These are phyloP conservation scores for Platycheirus rosarum DNA, from an alignment of 2,888 invertebrate species.

Conservation along the genomic window DNA sequence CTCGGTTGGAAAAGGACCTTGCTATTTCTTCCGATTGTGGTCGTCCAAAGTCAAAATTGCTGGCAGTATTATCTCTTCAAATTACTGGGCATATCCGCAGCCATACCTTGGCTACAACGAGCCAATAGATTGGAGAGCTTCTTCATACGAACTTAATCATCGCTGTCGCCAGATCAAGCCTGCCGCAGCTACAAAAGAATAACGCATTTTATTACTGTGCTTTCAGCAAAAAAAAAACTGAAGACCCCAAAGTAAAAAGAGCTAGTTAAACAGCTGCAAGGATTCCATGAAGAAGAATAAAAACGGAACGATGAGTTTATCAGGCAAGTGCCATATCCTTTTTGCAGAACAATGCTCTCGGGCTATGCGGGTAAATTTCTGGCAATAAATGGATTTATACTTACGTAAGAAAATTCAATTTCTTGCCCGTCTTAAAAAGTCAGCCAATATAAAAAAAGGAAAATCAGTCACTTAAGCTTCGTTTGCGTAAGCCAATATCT, in stretches of 20 bases:
- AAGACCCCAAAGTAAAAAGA: conserved; percentile 81
- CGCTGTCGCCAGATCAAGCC: conserved; percentile 91
- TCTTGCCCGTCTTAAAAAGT: conserved; percentile 84
- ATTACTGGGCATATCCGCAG: too few species aligned
- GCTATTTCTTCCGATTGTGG: too few species aligned
- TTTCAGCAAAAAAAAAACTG: conserved; percentile 82
- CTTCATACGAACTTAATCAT: conserved; percentile 89
- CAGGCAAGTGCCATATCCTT: conserved; percentile 85
- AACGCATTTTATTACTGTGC: conserved; percentile 81
- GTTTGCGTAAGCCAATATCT: too few species aligned
- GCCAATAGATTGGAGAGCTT: conserved; percentile 92
- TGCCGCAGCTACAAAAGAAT: conserved; percentile 88
- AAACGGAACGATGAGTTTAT: conserved; percentile 84
- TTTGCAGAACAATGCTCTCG: conserved; percentile 87
- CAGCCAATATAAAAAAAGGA: conserved; percentile 80
- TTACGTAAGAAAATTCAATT: conserved; percentile 86
- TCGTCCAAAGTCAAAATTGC: too few species aligned
- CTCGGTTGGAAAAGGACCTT: too few species aligned
- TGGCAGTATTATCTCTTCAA: too few species aligned
- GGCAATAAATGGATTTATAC: conserved; percentile 86
- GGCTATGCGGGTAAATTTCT: conserved; percentile 86
- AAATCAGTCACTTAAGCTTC: conserved; percentile 80
- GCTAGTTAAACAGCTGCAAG: conserved; percentile 80
- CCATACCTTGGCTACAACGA: too few species aligned
- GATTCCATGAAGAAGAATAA: conserved; percentile 81